Base-by-base conservation (phyloP, 2,797 vertebrate genomes). In the Acanthornis magna region DNA sequence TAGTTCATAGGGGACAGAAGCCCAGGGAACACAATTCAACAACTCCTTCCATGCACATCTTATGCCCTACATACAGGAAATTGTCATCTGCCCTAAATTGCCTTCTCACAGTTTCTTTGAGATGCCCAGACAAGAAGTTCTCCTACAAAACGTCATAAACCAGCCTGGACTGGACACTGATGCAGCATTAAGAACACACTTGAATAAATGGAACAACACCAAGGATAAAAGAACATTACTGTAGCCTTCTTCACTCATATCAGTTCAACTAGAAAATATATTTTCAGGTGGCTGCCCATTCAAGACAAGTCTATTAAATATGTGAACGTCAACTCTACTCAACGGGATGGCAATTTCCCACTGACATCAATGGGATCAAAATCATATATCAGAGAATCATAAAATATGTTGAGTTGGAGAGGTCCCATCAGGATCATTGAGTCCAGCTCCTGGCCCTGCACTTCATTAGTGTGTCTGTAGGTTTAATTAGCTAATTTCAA, bases 361-460 rank as follows among this genome's bases (percentile, higher is more conserved):
- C 38, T 34, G 29, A 54, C 30, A 62, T 58, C 11, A 70, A 20
- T 11, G 7, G 20, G 27, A 61, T 4, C 7, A 32, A 82, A 72
- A 65, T 72, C 25, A 81, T n/a, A 11, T 34, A 4, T 45, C 1
- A 3, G 3, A 32, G 16, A 51, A 30, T 34, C 7, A 57, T 3
- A 51, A 20, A 84, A 60, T 53, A 27, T 53, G 34, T 7, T 40
- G 51, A 30, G 21, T 20, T 72, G 26, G 15, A 48, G 53, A 23
- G n/a, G 20, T 34, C 3, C 43, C 18, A 26, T 11, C 18, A 65
- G 38, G 5, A 10, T 53, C 15, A 47, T 27, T 0, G 0, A 65
- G 21, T 18, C 15, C 43, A 71, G 1, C 29, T 65, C 45, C n/a
- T 84, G 51, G 5, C 23, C 51, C 34, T 66, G 26, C 7, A 10